phyloP scores from a whole-genome alignment of 2,113 vertebrate species.

The Gallinago jamesoni region DNA sequence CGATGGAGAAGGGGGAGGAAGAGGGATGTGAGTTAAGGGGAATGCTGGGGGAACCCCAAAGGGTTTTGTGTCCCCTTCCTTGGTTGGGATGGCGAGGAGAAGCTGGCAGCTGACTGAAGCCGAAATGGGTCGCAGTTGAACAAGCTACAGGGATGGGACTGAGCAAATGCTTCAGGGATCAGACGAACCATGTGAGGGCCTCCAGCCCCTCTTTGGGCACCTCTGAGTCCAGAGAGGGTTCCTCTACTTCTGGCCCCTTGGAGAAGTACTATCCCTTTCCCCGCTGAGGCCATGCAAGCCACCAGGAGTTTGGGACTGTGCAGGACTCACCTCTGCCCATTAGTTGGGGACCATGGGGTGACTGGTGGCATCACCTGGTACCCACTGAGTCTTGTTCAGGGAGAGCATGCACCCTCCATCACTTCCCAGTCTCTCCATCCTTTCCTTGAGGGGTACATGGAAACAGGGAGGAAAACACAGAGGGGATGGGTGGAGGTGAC shows the following conservation, averaged over 20 bases:
- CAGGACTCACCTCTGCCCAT: background rate
- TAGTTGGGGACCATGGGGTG: background rate
- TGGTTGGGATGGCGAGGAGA: fast-evolving
- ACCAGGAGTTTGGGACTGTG: background rate
- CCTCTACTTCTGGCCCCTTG: background rate
- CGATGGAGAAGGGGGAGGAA: background rate
- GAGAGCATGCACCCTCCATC: background rate
- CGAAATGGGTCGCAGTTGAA: background rate
- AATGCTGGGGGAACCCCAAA: background rate
- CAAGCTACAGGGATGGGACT: background rate
- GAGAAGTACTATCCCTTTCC: background rate
- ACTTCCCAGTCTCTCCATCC: background rate
- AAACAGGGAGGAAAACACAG: background rate
- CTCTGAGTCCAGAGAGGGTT: background rate
- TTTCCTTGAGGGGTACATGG: background rate
- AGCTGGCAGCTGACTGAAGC: background rate
- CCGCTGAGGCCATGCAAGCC: background rate
- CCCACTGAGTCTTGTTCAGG: fast-evolving
- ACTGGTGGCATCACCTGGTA: background rate
- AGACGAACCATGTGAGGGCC: fast-evolving
- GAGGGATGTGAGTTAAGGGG: background rate
- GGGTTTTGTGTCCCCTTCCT: background rate
- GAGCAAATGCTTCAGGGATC: background rate
- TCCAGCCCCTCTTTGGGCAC: background rate
- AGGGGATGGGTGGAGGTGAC: background rate